A percentile compares a stretch with the other conserved stretches of the same genome.
Conservation (phyloP, 1,140 invertebrate genomes). For the Drosophila sucinea region DNA sequence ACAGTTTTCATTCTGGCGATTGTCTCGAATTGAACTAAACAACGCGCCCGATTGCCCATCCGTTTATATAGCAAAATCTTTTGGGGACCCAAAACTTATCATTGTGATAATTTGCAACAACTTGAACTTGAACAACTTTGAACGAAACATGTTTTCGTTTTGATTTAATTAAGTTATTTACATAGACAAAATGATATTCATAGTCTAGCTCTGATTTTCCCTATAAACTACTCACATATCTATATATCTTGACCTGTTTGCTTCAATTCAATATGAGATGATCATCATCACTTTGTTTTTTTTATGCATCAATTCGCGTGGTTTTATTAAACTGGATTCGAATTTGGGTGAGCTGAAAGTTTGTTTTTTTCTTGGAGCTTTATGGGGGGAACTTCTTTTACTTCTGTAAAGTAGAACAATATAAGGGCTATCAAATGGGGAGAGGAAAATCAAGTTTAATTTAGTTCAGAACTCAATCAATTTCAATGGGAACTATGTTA, state of each 20-base stretch:
- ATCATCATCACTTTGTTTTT: neutral
- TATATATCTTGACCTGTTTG: conserved; percentile 22
- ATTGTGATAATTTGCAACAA: conserved; percentile 65
- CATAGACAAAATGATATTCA: conserved; percentile 10
- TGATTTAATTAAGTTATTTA: conserved; percentile 31
- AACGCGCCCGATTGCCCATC: neutral
- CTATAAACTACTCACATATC: neutral
- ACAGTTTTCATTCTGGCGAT: conserved; percentile 54
- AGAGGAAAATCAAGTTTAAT: neutral
- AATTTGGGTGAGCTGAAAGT: conserved; percentile 9
- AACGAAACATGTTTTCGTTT: conserved; percentile 57
- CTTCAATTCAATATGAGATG: conserved; percentile 14
- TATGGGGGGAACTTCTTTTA: neutral
- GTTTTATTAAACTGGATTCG: conserved; percentile 27
- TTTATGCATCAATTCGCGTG: conserved; percentile 30
- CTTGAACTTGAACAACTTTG: conserved; percentile 66
- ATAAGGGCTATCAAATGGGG: neutral
- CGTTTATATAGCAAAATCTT: conserved; percentile 54
- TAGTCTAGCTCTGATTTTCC: conserved; percentile 18
- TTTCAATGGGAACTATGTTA: neutral
- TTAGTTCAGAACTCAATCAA: neutral
- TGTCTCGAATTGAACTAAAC: conserved; percentile 48
- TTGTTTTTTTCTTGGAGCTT: neutral
- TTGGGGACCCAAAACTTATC: conserved; percentile 30
- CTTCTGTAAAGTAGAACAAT: conserved; percentile 5